phyloP scores from a whole-genome alignment of 2,113 vertebrate genomes.

The Pipa parva region DNA sequence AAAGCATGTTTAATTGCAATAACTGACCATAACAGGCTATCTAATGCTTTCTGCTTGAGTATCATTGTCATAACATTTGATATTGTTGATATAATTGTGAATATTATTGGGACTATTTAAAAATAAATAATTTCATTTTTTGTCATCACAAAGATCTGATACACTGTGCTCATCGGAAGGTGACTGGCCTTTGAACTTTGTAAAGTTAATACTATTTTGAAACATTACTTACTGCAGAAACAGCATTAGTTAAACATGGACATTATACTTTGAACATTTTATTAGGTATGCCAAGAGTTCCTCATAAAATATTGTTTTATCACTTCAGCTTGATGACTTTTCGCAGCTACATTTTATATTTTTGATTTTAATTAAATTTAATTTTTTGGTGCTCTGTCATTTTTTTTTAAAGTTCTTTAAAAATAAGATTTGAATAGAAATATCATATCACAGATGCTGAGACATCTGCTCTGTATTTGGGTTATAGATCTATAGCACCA shows the following conservation, averaged over 20 bases:
- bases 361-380: slow-evolving; percentile 21
- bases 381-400: slow-evolving; percentile 23
- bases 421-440: slow-evolving; percentile 30
- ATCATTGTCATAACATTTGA: too few species aligned
- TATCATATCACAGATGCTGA: slow-evolving; percentile 37
- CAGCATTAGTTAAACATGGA: too few species aligned
- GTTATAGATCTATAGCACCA: slow-evolving; percentile 25
- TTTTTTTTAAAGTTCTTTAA: slow-evolving; percentile 18
- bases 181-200: neutral
- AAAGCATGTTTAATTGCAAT: too few species aligned
- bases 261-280: too few species aligned
- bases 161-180: too few species aligned
- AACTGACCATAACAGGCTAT: too few species aligned
- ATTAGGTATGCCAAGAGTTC: slow-evolving; percentile 6
- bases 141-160: too few species aligned
- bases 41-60: too few species aligned
- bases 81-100: too few species aligned
- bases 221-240: neutral
- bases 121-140: too few species aligned
- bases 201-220: neutral
- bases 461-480: slow-evolving; percentile 40
- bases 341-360: slow-evolving; percentile 26
- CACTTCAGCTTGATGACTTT: slow-evolving; percentile 1
- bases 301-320: slow-evolving; percentile 5
- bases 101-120: too few species aligned